phyloP scores from a whole-genome alignment of 2,797 vertebrate genomes.

The Pseudochirops cupreus region DNA sequence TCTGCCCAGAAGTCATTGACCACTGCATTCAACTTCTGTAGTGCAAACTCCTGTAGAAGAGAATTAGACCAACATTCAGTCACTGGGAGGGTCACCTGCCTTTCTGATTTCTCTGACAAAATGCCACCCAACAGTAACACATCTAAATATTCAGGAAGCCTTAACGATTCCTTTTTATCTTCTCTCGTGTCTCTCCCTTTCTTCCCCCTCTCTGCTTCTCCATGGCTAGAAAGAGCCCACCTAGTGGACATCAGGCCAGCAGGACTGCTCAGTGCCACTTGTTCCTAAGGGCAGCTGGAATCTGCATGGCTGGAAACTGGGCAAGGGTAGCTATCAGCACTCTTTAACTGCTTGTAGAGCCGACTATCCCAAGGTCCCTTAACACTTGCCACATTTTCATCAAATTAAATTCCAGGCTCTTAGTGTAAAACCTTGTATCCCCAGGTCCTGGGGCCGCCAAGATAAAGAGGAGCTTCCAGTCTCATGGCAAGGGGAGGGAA shows the following conservation, averaged over 20 bases:
- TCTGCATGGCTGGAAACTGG: background rate
- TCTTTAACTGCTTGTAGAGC: constrained; percentile 15
- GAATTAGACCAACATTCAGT: constrained; percentile 48
- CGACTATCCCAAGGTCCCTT: background rate
- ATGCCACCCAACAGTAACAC: background rate
- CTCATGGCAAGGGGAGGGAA: background rate
- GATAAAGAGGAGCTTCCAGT: background rate
- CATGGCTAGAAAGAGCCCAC: background rate
- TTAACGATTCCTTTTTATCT: constrained; percentile 33
- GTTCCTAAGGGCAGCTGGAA: background rate
- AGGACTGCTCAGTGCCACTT: background rate
- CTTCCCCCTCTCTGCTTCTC: constrained; percentile 38
- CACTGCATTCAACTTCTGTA: constrained; percentile 96
- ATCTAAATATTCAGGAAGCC: background rate
- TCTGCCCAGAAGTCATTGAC: constrained; percentile 99
- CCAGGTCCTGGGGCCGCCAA: background rate
- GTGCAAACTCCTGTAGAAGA: constrained; percentile 94
- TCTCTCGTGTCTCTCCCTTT: constrained; percentile 42
- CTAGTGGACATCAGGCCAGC: constrained; percentile 1
- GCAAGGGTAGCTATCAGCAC: background rate
- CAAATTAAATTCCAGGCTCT: constrained; percentile 46
- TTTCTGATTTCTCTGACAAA: constrained; percentile 56
- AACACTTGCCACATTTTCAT: constrained; percentile 34
- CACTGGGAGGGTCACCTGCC: constrained; percentile 32
- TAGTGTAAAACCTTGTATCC: background rate